A percentile compares a stretch with the other conserved stretches of the same genome.
Evolutionary conservation across 2,888 invertebrate genomes (phyloP).

Genomic region (Tetragnatha montana): DNA sequence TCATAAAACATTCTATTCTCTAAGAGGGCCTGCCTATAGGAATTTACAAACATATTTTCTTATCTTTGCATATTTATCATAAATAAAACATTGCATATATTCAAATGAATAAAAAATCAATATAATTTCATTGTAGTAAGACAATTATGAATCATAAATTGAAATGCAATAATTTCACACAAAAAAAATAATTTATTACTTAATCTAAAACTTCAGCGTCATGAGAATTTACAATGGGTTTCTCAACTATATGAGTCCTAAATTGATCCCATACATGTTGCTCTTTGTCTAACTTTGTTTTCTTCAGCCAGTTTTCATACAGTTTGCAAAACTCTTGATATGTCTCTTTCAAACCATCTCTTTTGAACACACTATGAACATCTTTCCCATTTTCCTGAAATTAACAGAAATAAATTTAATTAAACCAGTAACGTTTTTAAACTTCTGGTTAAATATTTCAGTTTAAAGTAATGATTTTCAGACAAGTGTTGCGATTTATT

Average conservation of each 20-base stretch:
- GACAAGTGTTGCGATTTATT: too few relatives aligned
- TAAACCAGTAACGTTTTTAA: too few relatives aligned
- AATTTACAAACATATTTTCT: too few relatives aligned
- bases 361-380: conserved; percentile 4
- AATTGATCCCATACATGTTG: conserved; percentile 81
- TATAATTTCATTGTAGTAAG: too few relatives aligned
- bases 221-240: neutral
- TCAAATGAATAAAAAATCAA: too few relatives aligned
- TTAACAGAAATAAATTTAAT: neutral
- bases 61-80: too few relatives aligned
- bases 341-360: conserved; percentile 7
- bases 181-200: neutral
- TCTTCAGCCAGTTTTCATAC: conserved; percentile 76
- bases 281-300: conserved; percentile 77
- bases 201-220: conserved; percentile 32
- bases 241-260: conserved; percentile 51
- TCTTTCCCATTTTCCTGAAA: conserved; percentile 52
- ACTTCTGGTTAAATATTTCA: too few relatives aligned
- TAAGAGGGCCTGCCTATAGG: too few relatives aligned
- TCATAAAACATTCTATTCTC: too few relatives aligned
- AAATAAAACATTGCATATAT: too few relatives aligned
- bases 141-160: neutral
- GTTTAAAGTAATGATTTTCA: too few relatives aligned
- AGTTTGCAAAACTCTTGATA: conserved; percentile 41
- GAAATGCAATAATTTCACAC: neutral